A percentile compares a stretch with the other conserved stretches of the same genome.
These are phyloP conservation scores for Cynaeus angustus DNA, from an alignment of 2,888 invertebrate species.

Conservation along the genomic window DNA sequence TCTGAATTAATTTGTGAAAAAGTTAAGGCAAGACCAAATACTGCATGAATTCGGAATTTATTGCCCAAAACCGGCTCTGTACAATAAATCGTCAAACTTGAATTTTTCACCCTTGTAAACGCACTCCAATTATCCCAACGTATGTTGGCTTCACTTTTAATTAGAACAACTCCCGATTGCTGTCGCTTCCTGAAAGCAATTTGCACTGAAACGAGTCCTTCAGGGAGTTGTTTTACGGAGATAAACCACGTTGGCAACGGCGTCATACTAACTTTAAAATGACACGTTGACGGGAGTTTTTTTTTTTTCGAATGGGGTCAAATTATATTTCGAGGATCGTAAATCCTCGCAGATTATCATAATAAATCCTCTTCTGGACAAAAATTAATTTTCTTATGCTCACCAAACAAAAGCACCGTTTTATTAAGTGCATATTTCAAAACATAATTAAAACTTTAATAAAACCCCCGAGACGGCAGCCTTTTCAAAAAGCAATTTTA, in stretches of 20 bases:
- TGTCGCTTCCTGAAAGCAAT: conserved; percentile 26
- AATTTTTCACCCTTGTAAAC: conserved; percentile 2
- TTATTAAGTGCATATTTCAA: conserved; percentile 50
- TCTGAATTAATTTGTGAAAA: conserved; percentile 7
- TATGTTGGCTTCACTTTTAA: conserved; percentile 23
- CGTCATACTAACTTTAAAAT: conserved; percentile 37
- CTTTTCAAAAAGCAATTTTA: conserved; percentile 21
- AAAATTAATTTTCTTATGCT: conserved; percentile 44
- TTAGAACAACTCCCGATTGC: conserved; percentile 27
- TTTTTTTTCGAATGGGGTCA: conserved; percentile 16
- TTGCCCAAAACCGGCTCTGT: not conserved
- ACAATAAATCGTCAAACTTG: not conserved
- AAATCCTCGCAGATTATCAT: conserved; percentile 45
- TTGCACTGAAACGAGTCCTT: conserved; percentile 40
- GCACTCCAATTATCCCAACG: not conserved
- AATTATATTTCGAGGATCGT: conserved; percentile 4
- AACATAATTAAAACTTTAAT: conserved; percentile 51
- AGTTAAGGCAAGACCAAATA: conserved; percentile 14
- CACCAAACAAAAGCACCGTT: conserved; percentile 40
- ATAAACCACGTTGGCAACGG: conserved; percentile 31
- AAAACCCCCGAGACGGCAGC: conserved; percentile 12
- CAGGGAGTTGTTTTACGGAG: conserved; percentile 35
- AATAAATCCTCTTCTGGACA: conserved; percentile 38
- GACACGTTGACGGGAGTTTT: conserved; percentile 15
- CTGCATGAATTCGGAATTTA: conserved; percentile 43